A percentile compares a stretch with the other conserved stretches of the same genome.
phyloP scores from a whole-genome alignment of 2,113 vertebrate genomes.

The Mola mola region DNA sequence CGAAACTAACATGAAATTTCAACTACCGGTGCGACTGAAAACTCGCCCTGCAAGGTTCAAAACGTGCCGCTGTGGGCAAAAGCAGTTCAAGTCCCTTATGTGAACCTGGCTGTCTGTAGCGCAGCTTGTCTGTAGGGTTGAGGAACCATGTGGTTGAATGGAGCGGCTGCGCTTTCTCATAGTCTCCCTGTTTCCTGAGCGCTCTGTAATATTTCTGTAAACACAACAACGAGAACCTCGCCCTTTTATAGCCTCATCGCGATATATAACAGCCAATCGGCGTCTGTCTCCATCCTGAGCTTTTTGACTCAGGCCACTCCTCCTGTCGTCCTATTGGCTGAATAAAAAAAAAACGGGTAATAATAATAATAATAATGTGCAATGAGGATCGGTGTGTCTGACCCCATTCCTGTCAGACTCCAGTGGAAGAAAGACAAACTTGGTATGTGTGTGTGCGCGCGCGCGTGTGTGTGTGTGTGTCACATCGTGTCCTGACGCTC shows the following conservation, averaged over 20 bases:
- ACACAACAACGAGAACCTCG: conserved; percentile 82
- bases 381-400: conserved; percentile 96
- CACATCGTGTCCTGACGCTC: conserved; percentile 62
- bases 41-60: conserved; percentile 66
- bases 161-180: conserved; percentile 83
- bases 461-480: conserved; percentile 53
- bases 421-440: conserved; percentile 86
- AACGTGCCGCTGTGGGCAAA: conserved; percentile 50
- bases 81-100: conserved; percentile 66
- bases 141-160: conserved; percentile 83
- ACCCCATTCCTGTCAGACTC: conserved; percentile 95
- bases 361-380: conserved; percentile 95
- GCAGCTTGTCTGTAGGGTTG: conserved; percentile 75
- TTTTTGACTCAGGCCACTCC: conserved; percentile 82
- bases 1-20: conserved; percentile 55
- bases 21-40: conserved; percentile 83
- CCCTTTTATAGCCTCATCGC: conserved; percentile 87
- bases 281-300: conserved; percentile 90
- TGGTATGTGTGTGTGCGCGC: conserved; percentile 30
- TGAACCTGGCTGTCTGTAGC: conserved; percentile 75
- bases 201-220: conserved; percentile 87
- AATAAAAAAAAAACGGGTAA: conserved; percentile 85
- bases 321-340: conserved; percentile 84
- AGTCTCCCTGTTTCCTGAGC: conserved; percentile 82
- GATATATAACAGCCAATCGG: conserved; percentile 82